phyloP scores from a whole-genome alignment of 2,113 vertebrate species.

The Grus americana region DNA sequence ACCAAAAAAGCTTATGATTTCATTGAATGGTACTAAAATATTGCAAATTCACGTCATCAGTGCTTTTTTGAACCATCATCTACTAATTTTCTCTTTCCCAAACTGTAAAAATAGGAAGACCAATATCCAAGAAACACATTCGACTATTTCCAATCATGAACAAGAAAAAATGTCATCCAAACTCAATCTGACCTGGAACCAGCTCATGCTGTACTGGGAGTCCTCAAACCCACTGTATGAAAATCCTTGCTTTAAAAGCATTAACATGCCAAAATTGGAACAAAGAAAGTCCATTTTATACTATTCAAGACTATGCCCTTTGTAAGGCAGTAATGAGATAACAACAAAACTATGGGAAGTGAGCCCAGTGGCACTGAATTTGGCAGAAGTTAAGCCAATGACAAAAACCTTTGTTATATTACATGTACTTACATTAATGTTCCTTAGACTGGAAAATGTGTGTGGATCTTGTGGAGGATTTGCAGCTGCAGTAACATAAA shows the following conservation, averaged over 20 bases:
- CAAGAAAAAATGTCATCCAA: not conserved
- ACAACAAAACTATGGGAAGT: not conserved
- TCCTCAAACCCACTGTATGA: not conserved
- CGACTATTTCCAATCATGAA: not conserved
- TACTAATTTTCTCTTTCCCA: not conserved
- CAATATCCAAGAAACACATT: not conserved
- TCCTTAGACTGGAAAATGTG: not conserved
- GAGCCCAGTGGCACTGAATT: not conserved
- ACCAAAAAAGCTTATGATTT: not conserved
- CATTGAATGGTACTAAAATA: not conserved
- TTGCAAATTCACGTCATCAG: fast-evolving
- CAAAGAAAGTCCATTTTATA: not conserved
- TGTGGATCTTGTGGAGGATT: not conserved
- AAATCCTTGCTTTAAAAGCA: not conserved
- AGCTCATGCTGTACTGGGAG: fast-evolving
- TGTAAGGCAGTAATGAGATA: not conserved
- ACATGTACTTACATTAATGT: not conserved
- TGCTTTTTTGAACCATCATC: not conserved
- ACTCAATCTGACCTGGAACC: not conserved
- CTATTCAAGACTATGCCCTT: not conserved
- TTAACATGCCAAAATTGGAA: not conserved
- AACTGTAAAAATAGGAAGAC: not conserved
- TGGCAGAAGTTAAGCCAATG: not conserved
- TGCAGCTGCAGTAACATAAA: not conserved
- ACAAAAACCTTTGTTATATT: not conserved